These are phyloP conservation scores for Sebastes kiyomatsui DNA, from an alignment of 2,797 vertebrate genomes.

Conservation along the genomic window DNA sequence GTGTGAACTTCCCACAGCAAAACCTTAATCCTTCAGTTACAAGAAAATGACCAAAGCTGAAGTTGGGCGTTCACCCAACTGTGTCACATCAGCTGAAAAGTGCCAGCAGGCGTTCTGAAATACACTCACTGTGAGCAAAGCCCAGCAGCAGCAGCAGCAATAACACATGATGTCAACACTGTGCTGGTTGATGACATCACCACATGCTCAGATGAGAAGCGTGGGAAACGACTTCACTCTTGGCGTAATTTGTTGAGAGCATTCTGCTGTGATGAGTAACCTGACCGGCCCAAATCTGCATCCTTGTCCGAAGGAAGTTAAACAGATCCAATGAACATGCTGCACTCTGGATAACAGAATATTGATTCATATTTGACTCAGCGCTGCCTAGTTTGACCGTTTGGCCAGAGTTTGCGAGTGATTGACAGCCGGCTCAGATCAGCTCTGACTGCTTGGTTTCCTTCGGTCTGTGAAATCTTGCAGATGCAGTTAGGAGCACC, in stretches of 20 bases:
- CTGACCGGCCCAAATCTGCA: background rate
- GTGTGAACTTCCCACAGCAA: background rate
- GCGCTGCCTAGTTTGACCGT: no score
- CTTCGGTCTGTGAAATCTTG: no score
- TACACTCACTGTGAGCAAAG: no score
- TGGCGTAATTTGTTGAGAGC: background rate
- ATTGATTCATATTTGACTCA: no score
- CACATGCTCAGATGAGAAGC: background rate
- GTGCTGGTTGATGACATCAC: slow-evolving; percentile 29
- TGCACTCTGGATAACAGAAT: no score
- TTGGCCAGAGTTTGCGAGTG: no score
- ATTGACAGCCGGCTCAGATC: no score
- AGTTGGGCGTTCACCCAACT: background rate
- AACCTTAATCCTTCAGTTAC: background rate
- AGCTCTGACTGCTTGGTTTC: no score
- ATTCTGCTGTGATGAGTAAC: slow-evolving; percentile 8
- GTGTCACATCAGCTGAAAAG: background rate
- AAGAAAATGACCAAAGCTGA: background rate
- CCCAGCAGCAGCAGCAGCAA: background rate
- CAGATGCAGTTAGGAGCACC: no score
- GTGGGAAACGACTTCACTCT: slow-evolving; percentile 53
- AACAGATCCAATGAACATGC: background rate
- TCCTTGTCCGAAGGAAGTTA: background rate
- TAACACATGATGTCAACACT: slow-evolving; percentile 41
- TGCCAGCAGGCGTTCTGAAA: no score